phyloP scores from a whole-genome alignment of 23 tunicate species.

The Styela plicata region DNA sequence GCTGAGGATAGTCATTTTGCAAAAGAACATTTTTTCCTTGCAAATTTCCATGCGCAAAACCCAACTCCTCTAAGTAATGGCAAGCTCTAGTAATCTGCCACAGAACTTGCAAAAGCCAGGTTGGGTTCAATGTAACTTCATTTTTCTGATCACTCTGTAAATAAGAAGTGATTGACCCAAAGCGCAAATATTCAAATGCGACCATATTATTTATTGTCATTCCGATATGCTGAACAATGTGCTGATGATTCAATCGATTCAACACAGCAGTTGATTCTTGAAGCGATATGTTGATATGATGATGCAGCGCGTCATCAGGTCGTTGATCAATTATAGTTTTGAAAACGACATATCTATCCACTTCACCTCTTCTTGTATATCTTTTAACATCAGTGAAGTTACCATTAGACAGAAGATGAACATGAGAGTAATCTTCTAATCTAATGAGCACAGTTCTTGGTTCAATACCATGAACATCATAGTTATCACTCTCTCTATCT shows the following conservation, averaged over 20 bases:
- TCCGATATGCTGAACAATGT: conserved; percentile 64
- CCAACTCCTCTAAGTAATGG: conserved; percentile 65
- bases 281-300: conserved; percentile 56
- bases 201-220: conserved; percentile 44
- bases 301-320: conserved; percentile 37
- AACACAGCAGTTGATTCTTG: conserved; percentile 47
- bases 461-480: neutral
- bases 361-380: conserved; percentile 4
- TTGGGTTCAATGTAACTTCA: neutral
- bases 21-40: conserved; percentile 77
- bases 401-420: conserved; percentile 59
- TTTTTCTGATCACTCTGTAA: conserved; percentile 6
- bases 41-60: conserved; percentile 68
- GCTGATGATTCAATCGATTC: conserved; percentile 42
- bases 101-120: conserved; percentile 58
- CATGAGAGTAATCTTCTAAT: neutral
- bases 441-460: conserved; percentile 4
- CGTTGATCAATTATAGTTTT: conserved; percentile 6
- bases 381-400: conserved; percentile 61
- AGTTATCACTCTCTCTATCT: neutral
- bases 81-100: conserved; percentile 89
- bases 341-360: neutral
- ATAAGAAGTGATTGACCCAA: conserved; percentile 51
- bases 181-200: conserved; percentile 49
- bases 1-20: conserved; percentile 47